phyloP scores from a whole-genome alignment of 2,797 vertebrate genomes.

The Apogon talboti region DNA sequence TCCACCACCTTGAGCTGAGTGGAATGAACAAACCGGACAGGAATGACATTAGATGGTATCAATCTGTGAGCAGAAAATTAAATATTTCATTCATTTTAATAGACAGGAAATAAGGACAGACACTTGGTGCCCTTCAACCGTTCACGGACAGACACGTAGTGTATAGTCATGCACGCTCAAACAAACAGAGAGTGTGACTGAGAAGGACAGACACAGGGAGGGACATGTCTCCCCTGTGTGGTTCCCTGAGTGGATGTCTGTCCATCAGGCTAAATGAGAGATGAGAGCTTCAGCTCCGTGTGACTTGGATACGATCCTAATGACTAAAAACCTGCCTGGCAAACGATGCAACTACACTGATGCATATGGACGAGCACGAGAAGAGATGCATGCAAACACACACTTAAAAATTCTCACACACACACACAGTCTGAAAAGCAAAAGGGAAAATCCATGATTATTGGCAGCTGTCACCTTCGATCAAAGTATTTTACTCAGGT shows the following conservation, averaged over 20 bases:
- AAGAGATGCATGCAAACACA: constrained; percentile 24
- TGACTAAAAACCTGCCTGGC: constrained; percentile 59
- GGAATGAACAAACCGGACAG: constrained; percentile 11
- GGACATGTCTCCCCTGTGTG: constrained; percentile 54
- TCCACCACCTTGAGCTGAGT: constrained; percentile 28
- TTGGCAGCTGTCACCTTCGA: constrained; percentile 58
- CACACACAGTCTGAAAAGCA: constrained; percentile 7
- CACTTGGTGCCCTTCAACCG: constrained; percentile 64
- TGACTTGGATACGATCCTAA: constrained; percentile 70
- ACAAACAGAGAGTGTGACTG: constrained; percentile 52
- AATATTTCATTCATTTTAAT: constrained; percentile 34
- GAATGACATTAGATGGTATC: constrained; percentile 12
- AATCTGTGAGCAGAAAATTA: constrained; percentile 4
- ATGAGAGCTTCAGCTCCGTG: constrained; percentile 68
- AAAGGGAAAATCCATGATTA: constrained; percentile 45
- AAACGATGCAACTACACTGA: constrained; percentile 42
- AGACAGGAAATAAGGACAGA: constrained; percentile 24
- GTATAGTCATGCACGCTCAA: constrained; percentile 49
- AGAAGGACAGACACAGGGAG: constrained; percentile 55
- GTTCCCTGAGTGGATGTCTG: constrained; percentile 53
- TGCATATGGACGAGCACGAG: constrained; percentile 36
- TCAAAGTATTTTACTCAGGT: constrained; percentile 48
- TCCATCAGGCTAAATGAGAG: constrained; percentile 78
- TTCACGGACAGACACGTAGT: constrained; percentile 52
- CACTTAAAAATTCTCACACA: background rate